phyloP scores from a whole-genome alignment of 1,140 invertebrate species.

The Popillia japonica region DNA sequence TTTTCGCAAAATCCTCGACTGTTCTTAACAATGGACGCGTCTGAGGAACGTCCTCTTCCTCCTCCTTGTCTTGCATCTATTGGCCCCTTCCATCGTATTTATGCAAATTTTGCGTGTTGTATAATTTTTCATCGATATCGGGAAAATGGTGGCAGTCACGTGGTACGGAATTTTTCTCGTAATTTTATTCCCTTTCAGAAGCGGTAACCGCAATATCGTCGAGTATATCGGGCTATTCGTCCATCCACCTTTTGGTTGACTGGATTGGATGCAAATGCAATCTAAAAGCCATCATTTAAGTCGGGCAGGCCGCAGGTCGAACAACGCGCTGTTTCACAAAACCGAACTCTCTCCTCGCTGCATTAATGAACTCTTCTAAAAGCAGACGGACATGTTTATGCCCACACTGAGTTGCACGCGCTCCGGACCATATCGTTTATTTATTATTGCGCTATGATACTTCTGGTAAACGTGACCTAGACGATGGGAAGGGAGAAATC shows the following conservation, averaged over 20 bases:
- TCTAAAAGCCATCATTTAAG: constrained; percentile 60
- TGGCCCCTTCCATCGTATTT: constrained; percentile 5
- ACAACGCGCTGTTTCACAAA: constrained; percentile 58
- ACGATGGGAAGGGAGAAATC: constrained; percentile 59
- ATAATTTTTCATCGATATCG: constrained; percentile 19
- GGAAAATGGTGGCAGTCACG: background rate
- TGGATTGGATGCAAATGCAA: constrained; percentile 55
- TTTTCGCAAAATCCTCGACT: constrained; percentile 19
- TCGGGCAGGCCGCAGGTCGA: constrained; percentile 53
- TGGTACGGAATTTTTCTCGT: background rate
- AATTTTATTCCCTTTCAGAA: too few relatives aligned
- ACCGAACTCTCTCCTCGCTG: constrained; percentile 54
- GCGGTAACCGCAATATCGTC: background rate
- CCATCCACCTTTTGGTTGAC: constrained; percentile 14
- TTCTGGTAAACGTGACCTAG: constrained; percentile 58
- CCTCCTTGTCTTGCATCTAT: constrained; percentile 8
- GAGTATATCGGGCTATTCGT: background rate
- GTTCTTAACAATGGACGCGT: constrained; percentile 14
- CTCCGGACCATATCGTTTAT: constrained; percentile 59
- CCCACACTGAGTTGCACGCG: constrained; percentile 58
- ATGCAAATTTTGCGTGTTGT: constrained; percentile 19
- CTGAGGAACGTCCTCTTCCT: background rate
- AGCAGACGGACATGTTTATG: constrained; percentile 58
- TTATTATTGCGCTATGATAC: constrained; percentile 59
- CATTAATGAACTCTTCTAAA: constrained; percentile 60